Evolutionary conservation across 2,113 vertebrate species (phyloP).

Genomic region (Agelaius phoeniceus): DNA sequence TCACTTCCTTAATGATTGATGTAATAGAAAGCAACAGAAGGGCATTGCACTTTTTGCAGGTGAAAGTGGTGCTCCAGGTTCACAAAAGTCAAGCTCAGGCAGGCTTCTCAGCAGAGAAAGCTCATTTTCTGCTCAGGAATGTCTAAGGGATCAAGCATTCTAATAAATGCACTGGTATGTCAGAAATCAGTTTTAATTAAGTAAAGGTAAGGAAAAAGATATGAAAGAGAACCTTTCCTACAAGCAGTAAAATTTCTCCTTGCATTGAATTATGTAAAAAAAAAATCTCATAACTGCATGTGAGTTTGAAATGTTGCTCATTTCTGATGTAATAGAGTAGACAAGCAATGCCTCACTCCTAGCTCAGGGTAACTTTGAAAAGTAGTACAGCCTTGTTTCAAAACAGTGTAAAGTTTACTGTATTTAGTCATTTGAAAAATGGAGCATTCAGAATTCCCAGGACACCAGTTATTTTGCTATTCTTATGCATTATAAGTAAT

Average conservation of each 20-base stretch:
- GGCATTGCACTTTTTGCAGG: background rate
- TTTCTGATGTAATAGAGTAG: background rate
- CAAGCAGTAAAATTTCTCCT: background rate
- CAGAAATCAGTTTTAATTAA: background rate
- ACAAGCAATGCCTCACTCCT: background rate
- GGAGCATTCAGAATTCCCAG: background rate
- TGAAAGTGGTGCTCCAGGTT: background rate
- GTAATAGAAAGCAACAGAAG: background rate
- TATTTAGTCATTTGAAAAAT: background rate
- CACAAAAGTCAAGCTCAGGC: background rate
- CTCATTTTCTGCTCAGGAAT: background rate
- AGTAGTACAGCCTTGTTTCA: background rate
- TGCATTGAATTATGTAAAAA: background rate
- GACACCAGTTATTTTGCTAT: background rate
- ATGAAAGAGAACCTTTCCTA: background rate
- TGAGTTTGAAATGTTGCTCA: background rate
- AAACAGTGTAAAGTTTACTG: background rate
- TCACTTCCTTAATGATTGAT: background rate
- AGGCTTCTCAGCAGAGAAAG: background rate
- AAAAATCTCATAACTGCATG: background rate
- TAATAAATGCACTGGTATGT: background rate
- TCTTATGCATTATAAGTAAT: background rate
- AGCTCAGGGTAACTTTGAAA: background rate
- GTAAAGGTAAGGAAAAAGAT: background rate
- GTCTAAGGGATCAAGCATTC: background rate